Conservation (phyloP, 2,113 vertebrate genomes). For the Chaetura pelagica region DNA sequence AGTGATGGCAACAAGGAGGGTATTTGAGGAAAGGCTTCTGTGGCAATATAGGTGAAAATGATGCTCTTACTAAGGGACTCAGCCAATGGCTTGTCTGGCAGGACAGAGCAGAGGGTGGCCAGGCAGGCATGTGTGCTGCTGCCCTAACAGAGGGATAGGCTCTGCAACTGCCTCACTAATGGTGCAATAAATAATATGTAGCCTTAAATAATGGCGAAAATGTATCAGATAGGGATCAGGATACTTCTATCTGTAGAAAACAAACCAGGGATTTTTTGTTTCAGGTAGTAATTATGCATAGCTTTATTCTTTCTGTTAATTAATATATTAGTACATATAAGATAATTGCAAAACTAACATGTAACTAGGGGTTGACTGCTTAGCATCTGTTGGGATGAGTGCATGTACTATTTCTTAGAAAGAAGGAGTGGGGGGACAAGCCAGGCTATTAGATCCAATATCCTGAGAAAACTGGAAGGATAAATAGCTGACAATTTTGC, state of each 20-base stretch:
- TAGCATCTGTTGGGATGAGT: not conserved
- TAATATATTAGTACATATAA: not conserved
- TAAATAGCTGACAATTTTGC: not conserved
- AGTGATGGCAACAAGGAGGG: not conserved
- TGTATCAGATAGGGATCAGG: fast-evolving
- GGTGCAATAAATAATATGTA: not conserved
- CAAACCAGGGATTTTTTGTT: not conserved
- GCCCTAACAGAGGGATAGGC: not conserved
- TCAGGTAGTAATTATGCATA: not conserved
- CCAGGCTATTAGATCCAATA: not conserved
- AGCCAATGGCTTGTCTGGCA: not conserved
- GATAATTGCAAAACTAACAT: not conserved
- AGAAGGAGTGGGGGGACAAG: not conserved
- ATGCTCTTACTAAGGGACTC: not conserved
- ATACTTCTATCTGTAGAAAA: not conserved
- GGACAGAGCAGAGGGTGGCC: not conserved
- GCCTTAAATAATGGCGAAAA: not conserved
- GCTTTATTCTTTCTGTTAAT: not conserved
- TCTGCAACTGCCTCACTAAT: fast-evolving
- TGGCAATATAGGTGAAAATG: not conserved
- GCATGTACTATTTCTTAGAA: not conserved
- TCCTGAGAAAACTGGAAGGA: not conserved
- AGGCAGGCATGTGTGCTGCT: not conserved
- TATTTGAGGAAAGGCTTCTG: not conserved
- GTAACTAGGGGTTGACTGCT: not conserved